These are phyloP conservation scores for Syncerus caffer DNA, from an alignment of 2,797 vertebrate genomes.

Conservation along the genomic window DNA sequence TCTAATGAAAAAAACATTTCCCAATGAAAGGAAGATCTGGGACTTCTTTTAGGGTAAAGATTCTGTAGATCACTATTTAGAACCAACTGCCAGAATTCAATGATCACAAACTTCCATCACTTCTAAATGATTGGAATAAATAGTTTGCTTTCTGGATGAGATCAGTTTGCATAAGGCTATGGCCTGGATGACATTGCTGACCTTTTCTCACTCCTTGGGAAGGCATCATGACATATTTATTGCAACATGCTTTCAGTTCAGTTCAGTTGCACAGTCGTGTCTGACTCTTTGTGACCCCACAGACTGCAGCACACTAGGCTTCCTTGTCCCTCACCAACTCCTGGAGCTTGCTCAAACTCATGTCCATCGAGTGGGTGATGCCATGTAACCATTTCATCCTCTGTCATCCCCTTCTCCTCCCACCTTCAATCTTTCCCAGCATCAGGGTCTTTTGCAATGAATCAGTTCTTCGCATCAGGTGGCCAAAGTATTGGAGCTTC, in stretches of 20 bases:
- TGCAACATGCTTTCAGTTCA: not conserved
- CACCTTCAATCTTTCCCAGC: not conserved
- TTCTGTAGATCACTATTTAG: slow-evolving; percentile 53
- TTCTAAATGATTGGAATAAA: slow-evolving; percentile 30
- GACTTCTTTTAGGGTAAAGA: not conserved
- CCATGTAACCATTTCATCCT: not conserved
- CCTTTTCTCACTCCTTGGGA: not conserved
- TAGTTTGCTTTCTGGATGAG: slow-evolving; percentile 40
- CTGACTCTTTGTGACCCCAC: not conserved
- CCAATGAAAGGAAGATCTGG: not conserved
- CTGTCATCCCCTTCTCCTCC: not conserved
- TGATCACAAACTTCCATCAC: not conserved
- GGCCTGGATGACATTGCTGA: not conserved
- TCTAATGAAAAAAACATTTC: not conserved
- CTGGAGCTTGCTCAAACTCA: not conserved
- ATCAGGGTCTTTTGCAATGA: not conserved
- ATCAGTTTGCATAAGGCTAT: not conserved
- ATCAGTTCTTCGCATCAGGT: not conserved
- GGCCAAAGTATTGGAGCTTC: not conserved
- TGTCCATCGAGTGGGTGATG: not conserved
- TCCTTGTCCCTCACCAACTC: not conserved
- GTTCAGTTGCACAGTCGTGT: not conserved
- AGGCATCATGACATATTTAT: not conserved
- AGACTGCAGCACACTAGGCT: not conserved
- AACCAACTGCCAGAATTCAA: not conserved